Conservation (phyloP, 2,888 invertebrate genomes). For the Elysia crispata region DNA sequence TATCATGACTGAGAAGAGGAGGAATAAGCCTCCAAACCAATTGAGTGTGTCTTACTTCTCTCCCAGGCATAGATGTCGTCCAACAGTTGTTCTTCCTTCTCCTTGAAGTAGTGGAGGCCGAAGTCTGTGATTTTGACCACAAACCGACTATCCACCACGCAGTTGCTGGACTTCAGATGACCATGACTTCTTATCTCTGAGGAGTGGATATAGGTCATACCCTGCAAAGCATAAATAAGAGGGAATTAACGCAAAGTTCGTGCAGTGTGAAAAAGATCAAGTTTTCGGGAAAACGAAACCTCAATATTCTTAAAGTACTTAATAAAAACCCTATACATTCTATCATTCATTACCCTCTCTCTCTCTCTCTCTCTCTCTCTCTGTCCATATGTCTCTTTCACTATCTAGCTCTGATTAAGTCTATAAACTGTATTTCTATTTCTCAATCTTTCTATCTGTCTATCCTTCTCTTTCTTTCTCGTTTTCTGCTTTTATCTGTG, state of each 20-base stretch:
- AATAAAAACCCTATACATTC: no score
- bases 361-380: no score
- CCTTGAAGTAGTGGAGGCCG: slow-evolving; percentile 89
- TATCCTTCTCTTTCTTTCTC: no score
- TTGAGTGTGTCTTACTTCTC: no score
- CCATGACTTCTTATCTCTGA: slow-evolving; percentile 95
- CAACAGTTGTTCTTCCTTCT: slow-evolving; percentile 62
- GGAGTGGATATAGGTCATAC: slow-evolving; percentile 95
- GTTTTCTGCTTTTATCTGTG: no score
- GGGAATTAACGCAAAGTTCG: no score
- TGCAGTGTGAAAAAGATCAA: no score
- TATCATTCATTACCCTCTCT: no score
- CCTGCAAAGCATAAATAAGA: slow-evolving; percentile 79
- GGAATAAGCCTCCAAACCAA: no score
- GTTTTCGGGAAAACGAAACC: no score
- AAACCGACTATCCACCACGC: slow-evolving; percentile 97
- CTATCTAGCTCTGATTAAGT: not conserved
- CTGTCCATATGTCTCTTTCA: not conserved
- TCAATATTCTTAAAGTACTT: no score
- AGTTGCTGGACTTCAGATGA: slow-evolving; percentile 96
- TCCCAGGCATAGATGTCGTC: slow-evolving; percentile 46
- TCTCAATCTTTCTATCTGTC: not conserved
- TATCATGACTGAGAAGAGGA: no score
- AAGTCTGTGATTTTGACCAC: slow-evolving; percentile 98
- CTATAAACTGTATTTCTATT: not conserved